These are phyloP conservation scores for mouse (Mus musculus) DNA, from an alignment of 2,113 vertebrate species.

Conservation along the genomic window GRCm39 chr11:94464501-94465000, in stretches of 20 bases:
- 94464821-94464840: not conserved
- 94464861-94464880: not conserved
- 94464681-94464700: not conserved
- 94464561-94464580: not conserved
- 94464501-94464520: not conserved
- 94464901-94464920: not conserved
- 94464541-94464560: not conserved
- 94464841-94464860: not conserved
- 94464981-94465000: not conserved
- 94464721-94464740: not conserved
- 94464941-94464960: not conserved
- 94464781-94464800: not conserved
- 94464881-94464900: not conserved
- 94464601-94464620: not conserved
- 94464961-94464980: not conserved
- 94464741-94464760: not conserved
- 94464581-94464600: not conserved
- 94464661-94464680: not conserved
- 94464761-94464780: not conserved
- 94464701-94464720: slow-evolving; percentile 12
- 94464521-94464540: not conserved
- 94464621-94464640: not conserved
- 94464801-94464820: too few species aligned
- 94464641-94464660: not conserved
- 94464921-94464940: not conserved